Conservation (phyloP, 2,113 vertebrate genomes). For the Prinia subflava region DNA sequence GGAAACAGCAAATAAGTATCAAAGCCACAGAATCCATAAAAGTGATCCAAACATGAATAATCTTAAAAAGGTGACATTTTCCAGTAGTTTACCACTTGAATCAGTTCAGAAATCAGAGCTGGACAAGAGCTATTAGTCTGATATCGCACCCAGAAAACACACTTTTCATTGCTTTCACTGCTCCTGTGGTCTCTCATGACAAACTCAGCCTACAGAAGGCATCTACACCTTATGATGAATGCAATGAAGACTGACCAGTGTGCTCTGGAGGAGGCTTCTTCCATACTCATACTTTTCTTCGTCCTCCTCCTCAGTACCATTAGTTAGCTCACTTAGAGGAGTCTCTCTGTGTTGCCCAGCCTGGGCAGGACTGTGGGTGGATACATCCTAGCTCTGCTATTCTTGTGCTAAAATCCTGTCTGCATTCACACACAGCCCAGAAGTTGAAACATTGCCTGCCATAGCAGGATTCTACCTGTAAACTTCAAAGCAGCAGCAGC, state of each 20-base stretch:
- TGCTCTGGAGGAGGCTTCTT: background rate
- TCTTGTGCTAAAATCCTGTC: background rate
- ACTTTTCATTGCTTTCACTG: background rate
- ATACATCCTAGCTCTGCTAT: background rate
- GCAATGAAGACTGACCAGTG: background rate
- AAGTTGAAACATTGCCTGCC: background rate
- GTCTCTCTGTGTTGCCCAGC: background rate
- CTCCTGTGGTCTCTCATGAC: background rate
- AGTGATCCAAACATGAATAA: background rate
- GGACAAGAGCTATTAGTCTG: background rate
- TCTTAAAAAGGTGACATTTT: background rate
- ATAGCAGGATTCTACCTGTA: background rate
- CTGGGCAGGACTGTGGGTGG: background rate
- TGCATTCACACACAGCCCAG: background rate
- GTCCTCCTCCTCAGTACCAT: background rate
- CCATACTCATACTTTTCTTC: background rate
- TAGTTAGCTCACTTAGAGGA: background rate
- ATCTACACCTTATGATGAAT: background rate
- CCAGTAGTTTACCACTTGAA: background rate
- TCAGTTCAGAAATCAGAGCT: background rate
- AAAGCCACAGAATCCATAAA: background rate
- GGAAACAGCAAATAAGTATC: background rate
- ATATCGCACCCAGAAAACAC: background rate
- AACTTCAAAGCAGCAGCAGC: background rate
- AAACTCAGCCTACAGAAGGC: background rate